These are phyloP conservation scores for Nematolebias whitei DNA, from an alignment of 2,113 vertebrate species.

Conservation along the genomic window DNA sequence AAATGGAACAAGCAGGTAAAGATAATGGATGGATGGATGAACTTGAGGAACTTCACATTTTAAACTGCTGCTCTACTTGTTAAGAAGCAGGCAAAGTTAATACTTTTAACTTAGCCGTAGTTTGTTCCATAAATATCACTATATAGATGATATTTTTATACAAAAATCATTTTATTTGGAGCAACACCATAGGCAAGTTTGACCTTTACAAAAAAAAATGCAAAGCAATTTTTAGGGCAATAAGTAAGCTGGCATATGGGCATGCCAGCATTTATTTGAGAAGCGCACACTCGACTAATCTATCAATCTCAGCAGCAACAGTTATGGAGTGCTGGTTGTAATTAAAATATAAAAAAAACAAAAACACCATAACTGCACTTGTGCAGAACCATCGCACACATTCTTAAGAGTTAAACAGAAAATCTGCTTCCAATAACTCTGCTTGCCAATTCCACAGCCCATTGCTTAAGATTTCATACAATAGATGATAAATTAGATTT, in stretches of 20 bases:
- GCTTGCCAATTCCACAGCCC: background rate
- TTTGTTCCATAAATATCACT: background rate
- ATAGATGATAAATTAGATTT: background rate
- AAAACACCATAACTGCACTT: background rate
- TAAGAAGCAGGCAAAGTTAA: background rate
- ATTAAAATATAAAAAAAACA: background rate
- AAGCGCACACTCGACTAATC: constrained; percentile 37
- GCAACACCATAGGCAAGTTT: too few relatives aligned
- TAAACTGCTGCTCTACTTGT: too few relatives aligned
- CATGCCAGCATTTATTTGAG: constrained; percentile 5
- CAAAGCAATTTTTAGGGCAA: constrained; percentile 7
- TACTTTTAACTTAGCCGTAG: background rate
- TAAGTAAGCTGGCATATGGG: constrained; percentile 42
- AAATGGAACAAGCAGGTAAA: too few relatives aligned
- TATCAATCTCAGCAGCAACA: background rate
- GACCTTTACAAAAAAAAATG: constrained; percentile 20
- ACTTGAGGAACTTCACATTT: too few relatives aligned
- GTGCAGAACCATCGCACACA: background rate
- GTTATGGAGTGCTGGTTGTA: background rate
- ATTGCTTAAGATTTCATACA: background rate
- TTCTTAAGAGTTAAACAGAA: background rate
- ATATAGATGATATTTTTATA: background rate
- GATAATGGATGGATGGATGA: too few relatives aligned
- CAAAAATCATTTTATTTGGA: background rate
- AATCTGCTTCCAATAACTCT: background rate